Evolutionary conservation across 2,797 vertebrate species (phyloP).

Genomic region (Stomatorhinus walkeri): DNA sequence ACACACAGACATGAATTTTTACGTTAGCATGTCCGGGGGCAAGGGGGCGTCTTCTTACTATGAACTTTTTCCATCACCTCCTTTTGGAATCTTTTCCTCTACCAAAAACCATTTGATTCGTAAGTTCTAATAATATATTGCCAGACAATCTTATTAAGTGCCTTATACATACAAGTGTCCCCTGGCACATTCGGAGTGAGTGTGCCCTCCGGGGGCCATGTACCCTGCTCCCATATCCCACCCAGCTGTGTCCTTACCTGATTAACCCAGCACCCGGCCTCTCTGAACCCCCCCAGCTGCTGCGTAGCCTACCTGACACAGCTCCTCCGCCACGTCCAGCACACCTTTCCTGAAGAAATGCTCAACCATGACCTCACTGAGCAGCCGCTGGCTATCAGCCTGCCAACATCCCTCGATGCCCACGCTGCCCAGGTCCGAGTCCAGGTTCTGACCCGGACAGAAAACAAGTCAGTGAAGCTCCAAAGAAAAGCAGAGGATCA

Average conservation of each 20-base stretch:
- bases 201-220: background rate
- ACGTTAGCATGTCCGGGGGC: background rate
- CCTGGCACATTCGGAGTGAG: background rate
- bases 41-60: background rate
- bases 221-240: background rate
- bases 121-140: background rate
- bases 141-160: background rate
- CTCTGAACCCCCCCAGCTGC: background rate
- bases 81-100: background rate
- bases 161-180: background rate
- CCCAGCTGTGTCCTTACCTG: background rate
- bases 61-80: background rate
- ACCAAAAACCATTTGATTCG: background rate
- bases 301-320: constrained; percentile 62
- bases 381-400: constrained; percentile 69
- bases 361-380: constrained; percentile 76
- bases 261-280: background rate
- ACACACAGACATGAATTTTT: background rate
- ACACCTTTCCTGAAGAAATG: constrained; percentile 75
- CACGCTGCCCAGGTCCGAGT: constrained; percentile 74
- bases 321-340: constrained; percentile 72
- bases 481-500: background rate
- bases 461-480: background rate
- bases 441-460: constrained; percentile 60
- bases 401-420: constrained; percentile 76